phyloP scores from a whole-genome alignment of 2,113 vertebrate species.

The Promerops cafer region DNA sequence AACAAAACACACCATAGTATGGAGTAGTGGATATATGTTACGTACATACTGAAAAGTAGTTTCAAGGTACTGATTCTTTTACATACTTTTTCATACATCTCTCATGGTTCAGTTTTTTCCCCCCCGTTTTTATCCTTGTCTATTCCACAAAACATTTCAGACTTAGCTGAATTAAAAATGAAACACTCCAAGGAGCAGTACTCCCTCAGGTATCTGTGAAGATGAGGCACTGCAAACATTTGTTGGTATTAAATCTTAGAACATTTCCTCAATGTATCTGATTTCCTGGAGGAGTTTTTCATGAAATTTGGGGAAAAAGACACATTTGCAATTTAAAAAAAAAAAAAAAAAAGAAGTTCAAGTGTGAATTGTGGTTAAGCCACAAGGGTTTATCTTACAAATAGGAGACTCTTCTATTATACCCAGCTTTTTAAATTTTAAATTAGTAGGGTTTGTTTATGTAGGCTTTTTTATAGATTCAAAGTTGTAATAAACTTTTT shows the following conservation, averaged over 20 bases:
- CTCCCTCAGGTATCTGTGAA: background rate
- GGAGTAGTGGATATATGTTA: accelerated
- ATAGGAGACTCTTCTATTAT: background rate
- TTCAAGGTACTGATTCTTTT: background rate
- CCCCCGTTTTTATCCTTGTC: background rate
- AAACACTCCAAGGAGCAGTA: background rate
- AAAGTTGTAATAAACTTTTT: background rate
- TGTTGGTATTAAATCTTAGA: background rate
- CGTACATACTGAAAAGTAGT: background rate
- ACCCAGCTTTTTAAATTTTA: background rate
- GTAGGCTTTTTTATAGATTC: background rate
- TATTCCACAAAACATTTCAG: background rate
- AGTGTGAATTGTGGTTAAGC: background rate
- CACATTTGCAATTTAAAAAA: background rate
- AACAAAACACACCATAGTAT: background rate
- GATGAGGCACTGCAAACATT: background rate
- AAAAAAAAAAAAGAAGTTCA: background rate
- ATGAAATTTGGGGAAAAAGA: background rate
- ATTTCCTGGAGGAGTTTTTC: background rate
- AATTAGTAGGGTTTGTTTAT: background rate
- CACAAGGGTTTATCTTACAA: background rate
- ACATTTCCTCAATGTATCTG: background rate
- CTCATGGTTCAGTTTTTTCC: background rate
- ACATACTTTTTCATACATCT: background rate
- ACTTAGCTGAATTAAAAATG: background rate